Evolutionary conservation across 2,888 invertebrate genomes (phyloP).

Genomic region (Desoria tigrina): DNA sequence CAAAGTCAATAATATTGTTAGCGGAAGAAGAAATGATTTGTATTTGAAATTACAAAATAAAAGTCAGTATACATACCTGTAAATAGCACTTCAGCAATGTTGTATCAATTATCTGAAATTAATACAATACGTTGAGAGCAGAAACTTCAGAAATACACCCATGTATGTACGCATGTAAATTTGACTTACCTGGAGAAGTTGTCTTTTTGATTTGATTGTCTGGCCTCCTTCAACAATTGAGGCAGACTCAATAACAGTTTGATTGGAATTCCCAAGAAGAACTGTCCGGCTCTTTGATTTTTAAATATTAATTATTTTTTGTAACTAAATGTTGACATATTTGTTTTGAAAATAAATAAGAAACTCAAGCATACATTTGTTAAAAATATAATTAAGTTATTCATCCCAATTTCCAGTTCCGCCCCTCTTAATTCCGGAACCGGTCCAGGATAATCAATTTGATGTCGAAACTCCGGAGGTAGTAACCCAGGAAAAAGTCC

Average conservation of each 20-base stretch:
- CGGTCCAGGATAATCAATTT: constrained; percentile 62
- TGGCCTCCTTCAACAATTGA: constrained; percentile 56
- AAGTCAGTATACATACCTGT: constrained; percentile 66
- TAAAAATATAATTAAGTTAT: constrained; percentile 86
- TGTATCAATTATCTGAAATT: constrained; percentile 96
- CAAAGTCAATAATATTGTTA: constrained; percentile 42
- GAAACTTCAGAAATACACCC: too few relatives aligned
- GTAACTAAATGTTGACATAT: too few relatives aligned
- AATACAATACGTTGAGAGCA: too few relatives aligned
- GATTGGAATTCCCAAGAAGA: constrained; percentile 44
- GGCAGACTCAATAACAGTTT: constrained; percentile 51
- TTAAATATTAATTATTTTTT: constrained; percentile 2
- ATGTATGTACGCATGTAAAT: too few relatives aligned
- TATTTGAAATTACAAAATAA: not conserved
- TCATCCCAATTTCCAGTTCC: constrained; percentile 82
- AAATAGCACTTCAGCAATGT: constrained; percentile 95
- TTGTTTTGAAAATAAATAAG: too few relatives aligned
- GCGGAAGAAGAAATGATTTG: not conserved
- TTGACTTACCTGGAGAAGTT: too few relatives aligned
- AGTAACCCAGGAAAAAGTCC: constrained; percentile 88
- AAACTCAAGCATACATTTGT: constrained; percentile 64
- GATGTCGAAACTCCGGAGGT: constrained; percentile 62
- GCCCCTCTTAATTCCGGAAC: constrained; percentile 71
- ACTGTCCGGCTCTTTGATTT: constrained; percentile 36
- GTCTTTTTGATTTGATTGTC: constrained; percentile 63